These are phyloP conservation scores for Agonopterix alstromeriana DNA, from an alignment of 2,888 invertebrate genomes.

Conservation along the genomic window DNA sequence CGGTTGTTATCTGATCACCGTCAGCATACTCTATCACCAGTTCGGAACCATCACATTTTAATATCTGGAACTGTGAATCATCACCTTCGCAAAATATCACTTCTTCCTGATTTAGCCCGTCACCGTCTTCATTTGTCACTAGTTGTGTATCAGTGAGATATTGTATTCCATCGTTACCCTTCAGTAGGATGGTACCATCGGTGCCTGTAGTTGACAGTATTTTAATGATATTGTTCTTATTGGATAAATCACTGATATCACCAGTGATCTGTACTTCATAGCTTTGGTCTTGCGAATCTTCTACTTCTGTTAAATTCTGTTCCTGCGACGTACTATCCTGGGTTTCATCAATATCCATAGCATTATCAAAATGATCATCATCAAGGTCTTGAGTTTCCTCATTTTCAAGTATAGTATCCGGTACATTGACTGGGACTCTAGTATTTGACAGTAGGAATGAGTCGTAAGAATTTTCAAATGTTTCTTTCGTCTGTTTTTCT, in stretches of 20 bases:
- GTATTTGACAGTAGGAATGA: conserved; percentile 43
- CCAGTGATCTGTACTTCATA: conserved; percentile 20
- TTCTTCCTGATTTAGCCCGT: conserved; percentile 45
- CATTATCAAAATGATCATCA: conserved; percentile 21
- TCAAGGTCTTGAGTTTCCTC: conserved; percentile 55
- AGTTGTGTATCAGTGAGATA: conserved; percentile 49
- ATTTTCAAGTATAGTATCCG: conserved; percentile 63
- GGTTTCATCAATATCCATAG: conserved; percentile 39
- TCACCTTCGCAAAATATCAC: conserved; percentile 66
- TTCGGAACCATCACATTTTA: conserved; percentile 65
- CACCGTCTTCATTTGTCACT: conserved; percentile 38
- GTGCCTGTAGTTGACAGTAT: conserved; percentile 45
- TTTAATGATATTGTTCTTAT: conserved; percentile 45
- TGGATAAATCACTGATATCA: conserved; percentile 17
- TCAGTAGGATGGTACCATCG: conserved; percentile 54
- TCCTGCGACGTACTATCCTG: conserved; percentile 33
- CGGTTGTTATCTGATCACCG: conserved; percentile 56
- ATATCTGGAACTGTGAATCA: conserved; percentile 60
- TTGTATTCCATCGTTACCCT: conserved; percentile 45
- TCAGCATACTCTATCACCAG: conserved; percentile 66
- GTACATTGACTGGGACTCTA: conserved; percentile 55
- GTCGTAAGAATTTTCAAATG: conserved; percentile 50
- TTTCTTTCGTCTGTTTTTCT: conserved; percentile 4
- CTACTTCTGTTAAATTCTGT: conserved; percentile 17
- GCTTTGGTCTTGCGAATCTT: conserved; percentile 23